Evolutionary conservation across 2,113 vertebrate species (phyloP), one percentile per base, ranked within the genome.

Genomic region (Ranitomeya variabilis): DNA sequence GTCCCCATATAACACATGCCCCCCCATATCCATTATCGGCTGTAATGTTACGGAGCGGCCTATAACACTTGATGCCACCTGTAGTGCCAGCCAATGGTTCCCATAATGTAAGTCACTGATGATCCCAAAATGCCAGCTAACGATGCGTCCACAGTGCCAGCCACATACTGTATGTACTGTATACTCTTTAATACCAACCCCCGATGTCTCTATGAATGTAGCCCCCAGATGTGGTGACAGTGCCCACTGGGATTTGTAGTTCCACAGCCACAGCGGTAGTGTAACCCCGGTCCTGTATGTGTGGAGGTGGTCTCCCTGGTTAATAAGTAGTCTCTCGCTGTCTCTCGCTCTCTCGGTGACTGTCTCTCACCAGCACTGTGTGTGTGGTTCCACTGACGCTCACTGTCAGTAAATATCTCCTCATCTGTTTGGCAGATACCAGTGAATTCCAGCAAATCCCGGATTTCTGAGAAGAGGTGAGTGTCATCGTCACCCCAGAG

Each of bases 301-400:
- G 26, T 60, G 54, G 10, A 73, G 66, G 45, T 16, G 80, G 15
- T 71, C 21, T 26, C 12, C 5, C 52, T 85, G 14, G 84, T 86
- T 85, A 85, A 85, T 85, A 60, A 74, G 83, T 76, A 59, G 16
- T 82, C 26, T 31, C 26, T 31, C 23, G 11, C 51, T 45, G 59
- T 37, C 55, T 45, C 69, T 60, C 7, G 31, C 52, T 37, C 23
- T 23, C 67, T 31, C 15, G 55, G 84, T 77, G 54, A 71, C 57
- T n/a, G 66, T 76, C 21, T n/a, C 82, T 69, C 55, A n/a, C 14
- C 71, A 21, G 69, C 52, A 37, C 21, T 74, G 31, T 86, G 31
- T 60, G 16, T 64, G 9, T 23, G 81, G 45, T 15, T 31, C 8
- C 12, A 82, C 9, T 45, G 37, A 45, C 18, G 13, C 80, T 60